phyloP scores from a whole-genome alignment of 2,888 invertebrate genomes.

The Enoplolaimus lenunculus region DNA sequence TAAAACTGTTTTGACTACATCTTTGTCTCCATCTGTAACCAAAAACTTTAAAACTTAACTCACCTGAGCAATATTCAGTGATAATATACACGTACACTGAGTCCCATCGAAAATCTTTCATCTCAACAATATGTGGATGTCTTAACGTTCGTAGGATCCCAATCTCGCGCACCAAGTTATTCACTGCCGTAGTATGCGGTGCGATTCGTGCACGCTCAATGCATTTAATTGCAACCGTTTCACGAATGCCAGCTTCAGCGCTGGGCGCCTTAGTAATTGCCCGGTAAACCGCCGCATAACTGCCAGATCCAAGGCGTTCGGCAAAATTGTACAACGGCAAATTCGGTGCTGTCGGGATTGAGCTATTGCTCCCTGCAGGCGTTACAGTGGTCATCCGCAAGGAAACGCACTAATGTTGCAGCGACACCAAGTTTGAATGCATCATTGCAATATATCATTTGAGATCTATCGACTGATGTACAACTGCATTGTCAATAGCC shows the following conservation, averaged over 20 bases:
- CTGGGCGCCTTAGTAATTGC: background rate
- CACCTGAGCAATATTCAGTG: constrained; percentile 73
- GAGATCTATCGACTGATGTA: too few relatives aligned
- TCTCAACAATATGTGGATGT: constrained; percentile 64
- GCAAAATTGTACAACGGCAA: constrained; percentile 20
- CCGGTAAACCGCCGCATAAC: constrained; percentile 23
- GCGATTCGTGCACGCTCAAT: constrained; percentile 53
- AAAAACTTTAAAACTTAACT: too few relatives aligned
- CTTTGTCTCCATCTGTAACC: too few relatives aligned
- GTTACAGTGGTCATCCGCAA: background rate
- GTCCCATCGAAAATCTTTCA: constrained; percentile 58
- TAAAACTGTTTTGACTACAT: too few relatives aligned
- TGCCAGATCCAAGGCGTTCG: constrained; percentile 23
- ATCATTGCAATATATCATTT: too few relatives aligned
- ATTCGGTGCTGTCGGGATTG: constrained; percentile 1
- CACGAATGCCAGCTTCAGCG: constrained; percentile 30
- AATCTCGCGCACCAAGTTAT: constrained; percentile 21
- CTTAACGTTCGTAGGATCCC: constrained; percentile 57
- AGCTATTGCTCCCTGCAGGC: too few relatives aligned
- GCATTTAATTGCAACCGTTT: constrained; percentile 66
- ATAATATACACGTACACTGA: constrained; percentile 64
- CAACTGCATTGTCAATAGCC: too few relatives aligned
- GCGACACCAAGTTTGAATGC: too few relatives aligned
- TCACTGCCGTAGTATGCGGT: constrained; percentile 2
- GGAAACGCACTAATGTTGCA: too few relatives aligned